A percentile compares a stretch with the other conserved stretches of the same genome.
These are phyloP conservation scores for Bombus impatiens DNA, from an alignment of 1,140 invertebrate genomes.

Conservation along the genomic window DNA sequence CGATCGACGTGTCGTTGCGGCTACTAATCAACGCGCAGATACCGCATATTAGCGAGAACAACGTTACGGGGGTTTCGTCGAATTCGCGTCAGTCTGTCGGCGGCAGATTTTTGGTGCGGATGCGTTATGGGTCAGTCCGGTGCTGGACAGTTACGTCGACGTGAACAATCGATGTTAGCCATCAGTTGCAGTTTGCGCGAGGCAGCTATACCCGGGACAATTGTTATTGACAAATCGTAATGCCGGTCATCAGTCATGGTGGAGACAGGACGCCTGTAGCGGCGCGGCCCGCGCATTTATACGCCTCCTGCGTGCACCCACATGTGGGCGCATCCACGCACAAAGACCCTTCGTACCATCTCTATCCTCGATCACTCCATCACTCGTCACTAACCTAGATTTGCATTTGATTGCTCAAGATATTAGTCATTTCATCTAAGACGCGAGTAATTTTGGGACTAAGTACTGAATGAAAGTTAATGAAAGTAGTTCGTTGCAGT, in stretches of 20 bases:
- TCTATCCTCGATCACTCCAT: not conserved
- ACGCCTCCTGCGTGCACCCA: constrained; percentile 23
- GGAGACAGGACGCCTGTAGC: constrained; percentile 48
- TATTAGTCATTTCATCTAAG: too few relatives aligned
- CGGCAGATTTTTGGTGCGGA: constrained; percentile 67
- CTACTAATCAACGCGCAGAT: constrained; percentile 45
- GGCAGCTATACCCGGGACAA: constrained; percentile 64
- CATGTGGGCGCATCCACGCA: not conserved
- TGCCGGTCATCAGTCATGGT: constrained; percentile 67
- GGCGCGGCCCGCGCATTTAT: constrained; percentile 23
- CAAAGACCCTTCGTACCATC: not conserved
- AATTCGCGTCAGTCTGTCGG: constrained; percentile 54
- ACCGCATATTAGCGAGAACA: constrained; percentile 44
- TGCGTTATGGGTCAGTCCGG: constrained; percentile 65
- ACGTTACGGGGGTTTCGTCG: constrained; percentile 42
- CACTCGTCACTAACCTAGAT: not conserved
- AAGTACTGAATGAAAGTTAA: too few relatives aligned
- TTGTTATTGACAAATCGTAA: constrained; percentile 71
- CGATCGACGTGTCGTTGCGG: constrained; percentile 31
- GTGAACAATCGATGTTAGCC: constrained; percentile 68
- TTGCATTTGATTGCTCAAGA: not conserved
- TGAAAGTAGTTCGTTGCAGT: too few relatives aligned
- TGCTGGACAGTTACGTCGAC: constrained; percentile 63
- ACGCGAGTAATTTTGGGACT: too few relatives aligned
- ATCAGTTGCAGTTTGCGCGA: constrained; percentile 67